phyloP scores from a whole-genome alignment of 1,140 invertebrate species.

The Drosophila nikananu region DNA sequence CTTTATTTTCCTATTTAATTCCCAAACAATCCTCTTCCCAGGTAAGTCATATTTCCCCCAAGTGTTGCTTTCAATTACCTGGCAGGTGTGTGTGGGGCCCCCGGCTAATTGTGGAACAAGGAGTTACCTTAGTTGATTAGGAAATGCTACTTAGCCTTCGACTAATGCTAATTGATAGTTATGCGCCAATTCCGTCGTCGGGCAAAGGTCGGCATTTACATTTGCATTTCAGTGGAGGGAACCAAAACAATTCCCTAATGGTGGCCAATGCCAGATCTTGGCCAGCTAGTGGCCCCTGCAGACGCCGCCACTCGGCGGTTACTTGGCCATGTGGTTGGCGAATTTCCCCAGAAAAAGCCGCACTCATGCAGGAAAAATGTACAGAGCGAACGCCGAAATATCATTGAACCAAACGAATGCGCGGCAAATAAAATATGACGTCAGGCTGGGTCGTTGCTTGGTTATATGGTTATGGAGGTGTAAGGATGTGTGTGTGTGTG shows the following conservation, averaged over 20 bases:
- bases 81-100: neutral
- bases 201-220: conserved; percentile 49
- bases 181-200: conserved; percentile 16
- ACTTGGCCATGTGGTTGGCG: conserved; percentile 40
- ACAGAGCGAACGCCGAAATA: conserved; percentile 48
- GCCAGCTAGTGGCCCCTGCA: neutral
- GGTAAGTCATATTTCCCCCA: neutral
- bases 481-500: conserved; percentile 35
- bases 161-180: conserved; percentile 72
- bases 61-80: neutral
- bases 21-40: too few relatives aligned
- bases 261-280: conserved; percentile 13
- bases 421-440: conserved; percentile 77
- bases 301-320: conserved; percentile 21
- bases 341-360: conserved; percentile 75
- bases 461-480: conserved; percentile 21
- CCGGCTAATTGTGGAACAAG: conserved; percentile 45
- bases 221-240: conserved; percentile 30
- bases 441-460: conserved; percentile 64
- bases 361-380: conserved; percentile 79
- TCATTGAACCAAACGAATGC: conserved; percentile 62
- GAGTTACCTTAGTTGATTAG: conserved; percentile 69
- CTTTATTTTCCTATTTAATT: conserved; percentile 1
- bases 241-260: conserved; percentile 13
- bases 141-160: conserved; percentile 55